These are phyloP conservation scores for Drosophila baimaii DNA, from an alignment of 1,140 invertebrate genomes.

Conservation along the genomic window DNA sequence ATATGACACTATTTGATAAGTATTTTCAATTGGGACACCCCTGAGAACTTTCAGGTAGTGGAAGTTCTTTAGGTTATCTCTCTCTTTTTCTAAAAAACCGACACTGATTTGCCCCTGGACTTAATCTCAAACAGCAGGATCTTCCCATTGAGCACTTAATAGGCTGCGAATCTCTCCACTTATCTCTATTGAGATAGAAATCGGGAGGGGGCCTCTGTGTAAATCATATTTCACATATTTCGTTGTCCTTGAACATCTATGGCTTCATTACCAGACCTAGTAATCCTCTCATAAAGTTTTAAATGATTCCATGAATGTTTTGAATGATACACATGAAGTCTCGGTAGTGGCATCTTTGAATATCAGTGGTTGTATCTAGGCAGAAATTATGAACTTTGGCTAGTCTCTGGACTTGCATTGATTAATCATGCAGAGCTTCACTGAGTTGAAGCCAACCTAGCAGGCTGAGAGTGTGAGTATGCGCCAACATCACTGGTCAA, in stretches of 20 bases:
- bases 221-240: too few relatives aligned
- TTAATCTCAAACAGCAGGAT: not conserved
- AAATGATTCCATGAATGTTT: conserved; percentile 40
- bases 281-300: conserved; percentile 16
- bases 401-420: not conserved
- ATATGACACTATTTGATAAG: not conserved
- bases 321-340: conserved; percentile 32
- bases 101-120: not conserved
- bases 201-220: too few relatives aligned
- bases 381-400: not conserved
- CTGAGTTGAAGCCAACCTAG: too few relatives aligned
- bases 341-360: conserved; percentile 41
- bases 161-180: not conserved
- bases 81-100: not conserved
- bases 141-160: not conserved
- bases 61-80: too few relatives aligned
- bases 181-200: too few relatives aligned
- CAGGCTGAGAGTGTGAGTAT: conserved; percentile 7
- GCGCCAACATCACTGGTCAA: conserved; percentile 1
- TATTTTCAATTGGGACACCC: too few relatives aligned
- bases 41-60: too few relatives aligned
- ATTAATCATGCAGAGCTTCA: conserved; percentile 27
- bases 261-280: conserved; percentile 31
- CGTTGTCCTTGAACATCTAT: conserved; percentile 29
- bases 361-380: not conserved